Evolutionary conservation across 2,888 invertebrate genomes (phyloP), one percentile per base, ranked within the genome.

Genomic region (Stictocephala bisonia): DNA sequence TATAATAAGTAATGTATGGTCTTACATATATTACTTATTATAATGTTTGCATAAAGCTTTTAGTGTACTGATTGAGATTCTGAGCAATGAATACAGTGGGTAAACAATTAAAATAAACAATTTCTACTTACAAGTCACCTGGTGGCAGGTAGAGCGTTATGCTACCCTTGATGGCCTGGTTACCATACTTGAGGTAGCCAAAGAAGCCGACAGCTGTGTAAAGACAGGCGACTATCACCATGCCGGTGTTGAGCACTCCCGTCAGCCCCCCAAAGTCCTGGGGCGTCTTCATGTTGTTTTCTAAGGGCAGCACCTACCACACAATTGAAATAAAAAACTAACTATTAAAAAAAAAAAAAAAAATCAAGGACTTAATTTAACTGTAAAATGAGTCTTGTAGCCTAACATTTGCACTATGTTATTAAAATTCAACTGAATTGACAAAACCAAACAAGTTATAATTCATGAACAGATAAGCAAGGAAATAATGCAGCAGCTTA

Each of bases 171-270:
- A 86, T 85, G 1, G 94, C 91, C 69, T 85, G 82, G n/a, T 93
- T 90, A 0, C 96, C 96, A 83, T 94, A 96, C 82, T 93, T 93
- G 51, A 96, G 86, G 83, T 96, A 97, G 0, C 97, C 97, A 84
- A 94, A 96, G 85, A 96, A 96, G 18, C 96, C 96, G 40, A 94
- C 91, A 0, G 91, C 91, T 0, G 93, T 91, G 82, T 96, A 97
- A 9, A 96, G 84, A 31, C 89, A 88, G 0, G 93, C 91, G 7
- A 96, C 95, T 71, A 95, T 89, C 0, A 92, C 89, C 94, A 97
- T 96, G 26, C 93, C 93, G 0, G 94, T 93, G 81, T 95, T 96
- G 0, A 97, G 86, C 0, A 95, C 95, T 0, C 97, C 96, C 24
- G 89, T 91, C 85, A 89, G 89, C 4, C 96, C 96, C 11, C 92